These are phyloP conservation scores for Rynchops niger DNA, from an alignment of 2,113 vertebrate species.

Conservation along the genomic window DNA sequence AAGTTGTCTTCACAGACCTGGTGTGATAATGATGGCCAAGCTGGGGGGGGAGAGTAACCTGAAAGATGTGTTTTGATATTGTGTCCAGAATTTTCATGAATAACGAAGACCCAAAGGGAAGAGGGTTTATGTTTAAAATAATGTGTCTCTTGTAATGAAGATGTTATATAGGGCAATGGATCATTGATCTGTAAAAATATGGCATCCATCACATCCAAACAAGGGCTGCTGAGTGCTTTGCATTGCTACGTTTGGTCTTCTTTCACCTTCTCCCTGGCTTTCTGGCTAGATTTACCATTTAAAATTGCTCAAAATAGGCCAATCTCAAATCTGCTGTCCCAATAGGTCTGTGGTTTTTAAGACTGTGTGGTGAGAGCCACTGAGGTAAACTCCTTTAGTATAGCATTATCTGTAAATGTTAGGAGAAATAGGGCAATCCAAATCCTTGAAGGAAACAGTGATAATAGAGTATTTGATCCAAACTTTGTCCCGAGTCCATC, in stretches of 20 bases:
- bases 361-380: background rate
- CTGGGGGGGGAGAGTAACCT: background rate
- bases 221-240: background rate
- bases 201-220: background rate
- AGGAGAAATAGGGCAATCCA: background rate
- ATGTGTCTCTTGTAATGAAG: background rate
- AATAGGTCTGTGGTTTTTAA: background rate
- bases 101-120: background rate
- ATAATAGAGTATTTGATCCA: background rate
- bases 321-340: background rate
- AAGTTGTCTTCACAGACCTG: background rate
- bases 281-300: background rate
- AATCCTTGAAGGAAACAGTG: background rate
- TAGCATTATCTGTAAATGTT: background rate
- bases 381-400: background rate
- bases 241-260: background rate
- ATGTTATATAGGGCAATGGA: background rate
- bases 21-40: background rate
- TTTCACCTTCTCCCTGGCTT: background rate
- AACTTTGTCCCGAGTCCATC: background rate
- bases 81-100: background rate
- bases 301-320: background rate
- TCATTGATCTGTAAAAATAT: background rate
- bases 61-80: background rate
- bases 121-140: background rate